Evolutionary conservation across 2,797 vertebrate genomes (phyloP).

Genomic region (Mionectes olivaceus): DNA sequence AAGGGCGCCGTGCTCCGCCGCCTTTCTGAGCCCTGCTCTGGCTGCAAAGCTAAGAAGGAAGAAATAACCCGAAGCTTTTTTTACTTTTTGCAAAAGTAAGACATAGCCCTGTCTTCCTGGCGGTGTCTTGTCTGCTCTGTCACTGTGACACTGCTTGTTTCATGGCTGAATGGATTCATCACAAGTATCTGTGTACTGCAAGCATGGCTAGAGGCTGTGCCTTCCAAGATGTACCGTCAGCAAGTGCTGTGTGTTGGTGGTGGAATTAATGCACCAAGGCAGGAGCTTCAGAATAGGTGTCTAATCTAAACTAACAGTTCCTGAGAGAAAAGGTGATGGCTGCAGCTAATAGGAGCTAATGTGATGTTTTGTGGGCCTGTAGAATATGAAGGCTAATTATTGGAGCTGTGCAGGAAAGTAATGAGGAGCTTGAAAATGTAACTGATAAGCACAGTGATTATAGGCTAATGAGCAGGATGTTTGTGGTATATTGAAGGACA

Average conservation of each 20-base stretch:
- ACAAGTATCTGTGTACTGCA: slow-evolving; percentile 7
- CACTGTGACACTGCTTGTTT: slow-evolving; percentile 13
- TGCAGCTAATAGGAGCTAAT: slow-evolving; percentile 12
- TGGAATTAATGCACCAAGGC: not conserved
- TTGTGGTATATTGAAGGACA: slow-evolving; percentile 27
- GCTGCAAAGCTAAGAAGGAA: not conserved
- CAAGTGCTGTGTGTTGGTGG: not conserved
- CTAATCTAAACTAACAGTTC: not conserved
- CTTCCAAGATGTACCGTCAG: not conserved
- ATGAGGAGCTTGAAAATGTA: slow-evolving; percentile 15
- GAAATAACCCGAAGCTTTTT: not conserved
- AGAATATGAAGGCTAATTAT: not conserved
- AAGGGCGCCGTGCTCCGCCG: rapidly evolving
- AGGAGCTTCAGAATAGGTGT: not conserved
- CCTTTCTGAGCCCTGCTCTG: not conserved
- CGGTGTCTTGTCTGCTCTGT: slow-evolving; percentile 2
- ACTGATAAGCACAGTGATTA: slow-evolving; percentile 15
- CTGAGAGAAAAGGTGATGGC: not conserved
- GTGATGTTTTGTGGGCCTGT: not conserved
- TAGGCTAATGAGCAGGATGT: slow-evolving; percentile 26
- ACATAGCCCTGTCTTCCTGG: not conserved
- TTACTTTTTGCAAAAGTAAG: slow-evolving; percentile 5
- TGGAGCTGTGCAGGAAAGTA: not conserved
- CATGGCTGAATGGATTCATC: not conserved
- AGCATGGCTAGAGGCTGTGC: not conserved